These are phyloP conservation scores for Uloborus plumipes DNA, from an alignment of 2,888 invertebrate species.

Conservation along the genomic window DNA sequence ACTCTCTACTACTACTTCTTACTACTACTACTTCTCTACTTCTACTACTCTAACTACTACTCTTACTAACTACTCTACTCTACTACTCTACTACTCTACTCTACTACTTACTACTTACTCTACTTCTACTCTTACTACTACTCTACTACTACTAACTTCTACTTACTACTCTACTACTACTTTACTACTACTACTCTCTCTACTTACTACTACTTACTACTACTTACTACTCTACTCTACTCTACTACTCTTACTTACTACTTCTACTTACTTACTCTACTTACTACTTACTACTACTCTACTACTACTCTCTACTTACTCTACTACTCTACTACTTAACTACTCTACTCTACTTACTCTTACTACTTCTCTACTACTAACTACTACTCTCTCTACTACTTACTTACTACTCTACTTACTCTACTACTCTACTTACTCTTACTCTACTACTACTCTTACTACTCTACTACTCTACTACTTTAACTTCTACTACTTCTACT, in stretches of 20 bases:
- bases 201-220: too few species aligned
- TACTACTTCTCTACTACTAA: background rate
- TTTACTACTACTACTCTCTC: background rate
- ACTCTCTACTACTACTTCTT: background rate
- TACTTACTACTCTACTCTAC: background rate
- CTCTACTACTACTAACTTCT: background rate
- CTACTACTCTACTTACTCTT: background rate
- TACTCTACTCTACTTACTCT: background rate
- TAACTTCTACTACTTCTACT: background rate
- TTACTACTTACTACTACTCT: too few species aligned
- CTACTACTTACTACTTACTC: background rate
- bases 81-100: background rate
- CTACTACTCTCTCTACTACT: background rate
- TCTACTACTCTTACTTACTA: background rate
- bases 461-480: background rate
- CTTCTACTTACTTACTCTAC: background rate
- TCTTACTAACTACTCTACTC: background rate
- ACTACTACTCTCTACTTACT: conserved; percentile 1
- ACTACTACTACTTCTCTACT: background rate
- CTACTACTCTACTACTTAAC: background rate
- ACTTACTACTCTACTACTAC: background rate
- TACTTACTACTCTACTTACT: background rate
- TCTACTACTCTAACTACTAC: background rate
- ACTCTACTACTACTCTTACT: background rate
- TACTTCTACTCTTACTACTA: background rate